These are phyloP conservation scores for Brachionus rotundiformis DNA, from an alignment of 1,140 invertebrate species.

Conservation along the genomic window DNA sequence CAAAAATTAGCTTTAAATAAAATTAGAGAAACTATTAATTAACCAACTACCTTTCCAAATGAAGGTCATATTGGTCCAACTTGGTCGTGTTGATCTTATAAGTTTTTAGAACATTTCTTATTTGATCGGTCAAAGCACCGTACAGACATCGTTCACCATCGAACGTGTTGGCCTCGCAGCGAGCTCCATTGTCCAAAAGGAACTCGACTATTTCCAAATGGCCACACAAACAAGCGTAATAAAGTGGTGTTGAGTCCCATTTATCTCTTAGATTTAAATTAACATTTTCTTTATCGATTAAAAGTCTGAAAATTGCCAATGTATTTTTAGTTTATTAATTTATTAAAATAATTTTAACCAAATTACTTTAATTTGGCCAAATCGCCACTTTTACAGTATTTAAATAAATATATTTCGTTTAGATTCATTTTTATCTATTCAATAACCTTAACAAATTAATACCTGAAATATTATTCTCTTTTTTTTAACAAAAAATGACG, in stretches of 20 bases:
- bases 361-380: slow-evolving; percentile 61
- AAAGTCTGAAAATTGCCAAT: slow-evolving; percentile 56
- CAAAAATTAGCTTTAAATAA: too few species aligned
- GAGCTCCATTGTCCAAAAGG: slow-evolving; percentile 66
- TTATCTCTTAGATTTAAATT: slow-evolving; percentile 67
- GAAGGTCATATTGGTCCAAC: slow-evolving; percentile 67
- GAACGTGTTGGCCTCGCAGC: slow-evolving; percentile 69
- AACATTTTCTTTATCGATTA: slow-evolving; percentile 67
- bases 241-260: slow-evolving; percentile 69
- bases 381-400: slow-evolving; percentile 62
- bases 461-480: neutral
- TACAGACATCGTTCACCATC: slow-evolving; percentile 69
- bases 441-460: neutral
- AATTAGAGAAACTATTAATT: too few species aligned
- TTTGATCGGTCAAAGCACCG: slow-evolving; percentile 67
- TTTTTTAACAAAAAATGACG: neutral
- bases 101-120: slow-evolving; percentile 66
- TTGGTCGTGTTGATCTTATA: slow-evolving; percentile 65
- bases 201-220: slow-evolving; percentile 67
- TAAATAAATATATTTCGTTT: slow-evolving; percentile 56
- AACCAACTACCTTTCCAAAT: slow-evolving; percentile 58
- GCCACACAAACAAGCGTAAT: slow-evolving; percentile 69
- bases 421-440: slow-evolving; percentile 23
- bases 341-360: neutral
- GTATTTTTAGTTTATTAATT: neutral